Evolutionary conservation across 2,797 vertebrate genomes (phyloP).

Genomic region (Pseudomugil tenellus): DNA sequence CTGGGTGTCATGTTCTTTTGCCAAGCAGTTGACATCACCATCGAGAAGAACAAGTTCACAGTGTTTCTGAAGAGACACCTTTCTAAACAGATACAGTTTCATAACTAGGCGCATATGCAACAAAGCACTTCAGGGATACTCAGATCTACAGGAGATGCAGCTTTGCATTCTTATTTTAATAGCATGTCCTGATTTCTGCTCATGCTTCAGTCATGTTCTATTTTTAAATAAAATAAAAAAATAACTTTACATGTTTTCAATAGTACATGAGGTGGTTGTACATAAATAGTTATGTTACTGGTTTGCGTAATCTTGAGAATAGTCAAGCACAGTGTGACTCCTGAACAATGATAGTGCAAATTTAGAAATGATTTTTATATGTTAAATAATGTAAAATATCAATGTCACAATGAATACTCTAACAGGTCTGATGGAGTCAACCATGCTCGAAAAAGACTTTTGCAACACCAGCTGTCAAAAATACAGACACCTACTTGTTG

Average conservation of each 20-base stretch:
- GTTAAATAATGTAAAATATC: not conserved
- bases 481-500: too few relatives aligned
- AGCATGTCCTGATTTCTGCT: slow-evolving; percentile 21
- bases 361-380: not conserved
- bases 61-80: slow-evolving; percentile 43
- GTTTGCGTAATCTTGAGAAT: not conserved
- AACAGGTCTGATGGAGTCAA: not conserved
- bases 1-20: slow-evolving; percentile 83
- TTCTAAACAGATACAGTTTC: slow-evolving; percentile 28
- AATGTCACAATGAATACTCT: not conserved
- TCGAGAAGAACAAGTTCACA: slow-evolving; percentile 46
- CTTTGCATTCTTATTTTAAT: not conserved
- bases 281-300: not conserved
- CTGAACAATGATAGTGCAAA: not conserved
- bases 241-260: not conserved
- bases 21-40: slow-evolving; percentile 68
- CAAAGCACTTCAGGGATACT: not conserved
- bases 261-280: not conserved
- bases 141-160: not conserved
- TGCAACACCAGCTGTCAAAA: not conserved
- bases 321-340: not conserved
- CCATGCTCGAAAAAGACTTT: not conserved
- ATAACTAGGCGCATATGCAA: slow-evolving; percentile 31
- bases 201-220: slow-evolving; percentile 3
- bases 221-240: too few relatives aligned